phyloP scores from a whole-genome alignment of 2,113 vertebrate species.

The Nestor notabilis region DNA sequence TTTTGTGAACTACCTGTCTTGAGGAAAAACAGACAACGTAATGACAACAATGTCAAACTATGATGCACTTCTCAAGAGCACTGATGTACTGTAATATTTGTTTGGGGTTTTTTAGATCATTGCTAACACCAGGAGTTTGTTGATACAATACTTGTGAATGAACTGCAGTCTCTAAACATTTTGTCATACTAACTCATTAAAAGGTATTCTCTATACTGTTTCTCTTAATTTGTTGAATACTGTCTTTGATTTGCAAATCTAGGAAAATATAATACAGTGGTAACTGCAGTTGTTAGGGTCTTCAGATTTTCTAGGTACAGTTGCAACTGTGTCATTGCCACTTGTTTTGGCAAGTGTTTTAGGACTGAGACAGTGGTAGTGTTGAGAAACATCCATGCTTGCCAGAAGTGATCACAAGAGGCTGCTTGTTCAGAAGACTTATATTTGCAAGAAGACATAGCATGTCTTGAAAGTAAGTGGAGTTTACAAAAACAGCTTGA shows the following conservation, averaged over 20 bases:
- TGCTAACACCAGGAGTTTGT: not conserved
- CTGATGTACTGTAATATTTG: not conserved
- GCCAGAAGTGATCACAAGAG: not conserved
- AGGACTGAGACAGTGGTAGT: not conserved
- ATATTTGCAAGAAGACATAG: not conserved
- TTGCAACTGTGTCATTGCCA: not conserved
- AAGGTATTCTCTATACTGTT: not conserved
- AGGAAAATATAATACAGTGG: not conserved
- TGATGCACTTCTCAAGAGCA: not conserved
- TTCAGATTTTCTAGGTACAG: not conserved
- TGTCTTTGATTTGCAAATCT: not conserved
- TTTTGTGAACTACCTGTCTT: not conserved
- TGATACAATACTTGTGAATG: not conserved
- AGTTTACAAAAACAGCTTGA: not conserved
- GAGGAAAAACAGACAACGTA: not conserved
- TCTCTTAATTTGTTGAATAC: not conserved
- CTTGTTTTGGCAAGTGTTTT: not conserved
- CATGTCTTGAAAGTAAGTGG: fast-evolving
- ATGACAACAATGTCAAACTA: not conserved
- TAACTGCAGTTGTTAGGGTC: not conserved
- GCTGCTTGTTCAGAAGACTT: not conserved
- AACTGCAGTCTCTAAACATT: not conserved
- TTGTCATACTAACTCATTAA: not conserved
- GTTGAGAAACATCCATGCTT: not conserved
- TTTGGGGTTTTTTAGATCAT: not conserved